A percentile compares a stretch with the other conserved stretches of the same genome.
phyloP scores from a whole-genome alignment of 2,797 vertebrate species.

The Myotis planiceps region DNA sequence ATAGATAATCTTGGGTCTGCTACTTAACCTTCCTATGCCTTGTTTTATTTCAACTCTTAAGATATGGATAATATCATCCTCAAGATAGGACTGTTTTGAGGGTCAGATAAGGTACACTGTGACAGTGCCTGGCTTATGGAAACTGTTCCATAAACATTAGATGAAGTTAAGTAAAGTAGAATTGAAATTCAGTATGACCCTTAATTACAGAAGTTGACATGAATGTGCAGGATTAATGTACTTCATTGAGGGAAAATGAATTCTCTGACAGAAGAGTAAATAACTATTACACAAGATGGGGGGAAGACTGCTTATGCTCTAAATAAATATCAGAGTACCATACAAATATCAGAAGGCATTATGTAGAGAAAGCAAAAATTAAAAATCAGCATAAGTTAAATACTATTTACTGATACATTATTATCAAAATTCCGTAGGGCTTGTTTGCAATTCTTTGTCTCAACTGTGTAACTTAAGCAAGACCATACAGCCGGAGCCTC shows the following conservation, averaged over 20 bases:
- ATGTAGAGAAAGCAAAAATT: conserved; percentile 9
- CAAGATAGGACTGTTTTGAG: neutral
- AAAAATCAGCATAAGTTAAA: conserved; percentile 13
- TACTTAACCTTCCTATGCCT: neutral
- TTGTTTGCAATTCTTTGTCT: conserved; percentile 9
- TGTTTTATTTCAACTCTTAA: neutral
- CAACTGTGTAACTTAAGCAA: neutral
- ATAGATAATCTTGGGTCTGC: neutral
- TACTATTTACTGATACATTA: neutral
- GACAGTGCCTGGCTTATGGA: neutral
- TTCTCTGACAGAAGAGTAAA: conserved; percentile 55
- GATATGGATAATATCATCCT: neutral
- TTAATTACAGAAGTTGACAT: conserved; percentile 28
- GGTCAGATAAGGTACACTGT: neutral
- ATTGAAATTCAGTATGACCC: conserved; percentile 33
- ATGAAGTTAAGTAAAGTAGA: neutral
- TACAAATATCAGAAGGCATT: conserved; percentile 13
- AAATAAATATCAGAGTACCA: conserved; percentile 36
- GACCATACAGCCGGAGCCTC: neutral
- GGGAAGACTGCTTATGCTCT: conserved; percentile 15
- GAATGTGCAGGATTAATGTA: conserved; percentile 7
- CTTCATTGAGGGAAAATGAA: conserved; percentile 56
- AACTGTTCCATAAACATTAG: neutral
- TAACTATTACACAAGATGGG: conserved; percentile 33
- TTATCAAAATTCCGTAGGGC: neutral